These are phyloP conservation scores for Jaculus jaculus DNA, from an alignment of 2,113 vertebrate genomes.

Conservation along the genomic window DNA sequence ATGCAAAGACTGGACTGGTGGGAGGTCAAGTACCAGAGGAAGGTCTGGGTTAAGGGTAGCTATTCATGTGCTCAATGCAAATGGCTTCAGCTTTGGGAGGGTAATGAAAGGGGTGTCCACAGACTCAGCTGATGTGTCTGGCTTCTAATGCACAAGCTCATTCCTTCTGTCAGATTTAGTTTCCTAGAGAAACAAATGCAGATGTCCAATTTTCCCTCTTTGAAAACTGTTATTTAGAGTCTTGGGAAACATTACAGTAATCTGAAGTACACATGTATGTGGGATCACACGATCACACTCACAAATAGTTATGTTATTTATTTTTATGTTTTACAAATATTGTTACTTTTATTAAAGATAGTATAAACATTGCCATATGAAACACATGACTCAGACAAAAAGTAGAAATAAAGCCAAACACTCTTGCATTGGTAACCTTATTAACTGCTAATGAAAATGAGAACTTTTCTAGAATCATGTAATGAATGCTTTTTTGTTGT, in stretches of 20 bases:
- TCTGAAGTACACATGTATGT: not conserved
- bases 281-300: not conserved
- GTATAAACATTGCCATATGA: not conserved
- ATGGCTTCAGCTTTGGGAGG: not conserved
- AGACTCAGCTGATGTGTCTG: not conserved
- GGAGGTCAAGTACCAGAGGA: no score
- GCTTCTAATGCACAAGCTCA: not conserved
- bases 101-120: not conserved
- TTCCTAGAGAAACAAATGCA: conserved; percentile 29
- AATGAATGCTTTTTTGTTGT: no score
- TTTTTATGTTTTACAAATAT: not conserved
- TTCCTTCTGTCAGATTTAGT: not conserved
- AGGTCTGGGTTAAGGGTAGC: not conserved
- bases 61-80: not conserved
- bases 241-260: conserved; percentile 22
- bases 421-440: not conserved
- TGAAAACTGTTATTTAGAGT: not conserved
- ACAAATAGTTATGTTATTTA: not conserved
- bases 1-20: not conserved
- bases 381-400: not conserved
- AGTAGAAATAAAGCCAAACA: not conserved
- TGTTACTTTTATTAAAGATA: not conserved
- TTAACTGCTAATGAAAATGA: not conserved
- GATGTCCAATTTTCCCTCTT: conserved; percentile 1
- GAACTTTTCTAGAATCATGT: conserved; percentile 82